Evolutionary conservation across 2,113 vertebrate genomes (phyloP).

Genomic region (Pteronura brasiliensis): DNA sequence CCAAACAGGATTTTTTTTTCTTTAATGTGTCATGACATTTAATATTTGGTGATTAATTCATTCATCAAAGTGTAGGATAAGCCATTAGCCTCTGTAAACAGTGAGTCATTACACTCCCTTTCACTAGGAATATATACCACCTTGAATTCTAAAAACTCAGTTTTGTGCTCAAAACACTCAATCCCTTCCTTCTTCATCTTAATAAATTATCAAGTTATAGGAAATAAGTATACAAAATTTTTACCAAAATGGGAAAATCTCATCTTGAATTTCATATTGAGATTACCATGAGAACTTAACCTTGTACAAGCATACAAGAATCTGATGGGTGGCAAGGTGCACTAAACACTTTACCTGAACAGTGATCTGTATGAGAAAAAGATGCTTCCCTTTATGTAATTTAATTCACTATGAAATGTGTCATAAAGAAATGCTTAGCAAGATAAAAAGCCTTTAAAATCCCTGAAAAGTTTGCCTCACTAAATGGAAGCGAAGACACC

Average conservation of each 20-base stretch:
- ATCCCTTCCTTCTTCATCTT: background rate
- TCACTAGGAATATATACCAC: background rate
- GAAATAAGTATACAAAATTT: background rate
- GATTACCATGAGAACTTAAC: background rate
- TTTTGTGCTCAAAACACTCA: background rate
- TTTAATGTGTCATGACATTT: background rate
- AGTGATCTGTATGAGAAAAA: conserved; percentile 76
- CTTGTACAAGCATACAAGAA: background rate
- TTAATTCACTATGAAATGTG: conserved; percentile 68
- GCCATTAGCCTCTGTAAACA: background rate
- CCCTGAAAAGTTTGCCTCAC: conserved; percentile 46
- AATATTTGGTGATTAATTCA: background rate
- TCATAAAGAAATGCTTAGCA: conserved; percentile 63
- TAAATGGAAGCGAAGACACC: conserved; percentile 65
- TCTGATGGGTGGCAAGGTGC: conserved; percentile 47
- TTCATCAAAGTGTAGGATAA: background rate
- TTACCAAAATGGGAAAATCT: background rate
- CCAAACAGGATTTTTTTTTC: background rate
- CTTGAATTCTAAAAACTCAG: background rate
- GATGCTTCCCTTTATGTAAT: conserved; percentile 49
- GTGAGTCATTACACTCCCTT: background rate
- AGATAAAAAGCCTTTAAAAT: conserved; percentile 77
- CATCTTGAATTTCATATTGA: background rate
- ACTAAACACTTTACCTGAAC: conserved; percentile 71
- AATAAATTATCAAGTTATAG: background rate